Conservation (phyloP, 2,797 vertebrate species). For the Eulemur mongoz region DNA sequence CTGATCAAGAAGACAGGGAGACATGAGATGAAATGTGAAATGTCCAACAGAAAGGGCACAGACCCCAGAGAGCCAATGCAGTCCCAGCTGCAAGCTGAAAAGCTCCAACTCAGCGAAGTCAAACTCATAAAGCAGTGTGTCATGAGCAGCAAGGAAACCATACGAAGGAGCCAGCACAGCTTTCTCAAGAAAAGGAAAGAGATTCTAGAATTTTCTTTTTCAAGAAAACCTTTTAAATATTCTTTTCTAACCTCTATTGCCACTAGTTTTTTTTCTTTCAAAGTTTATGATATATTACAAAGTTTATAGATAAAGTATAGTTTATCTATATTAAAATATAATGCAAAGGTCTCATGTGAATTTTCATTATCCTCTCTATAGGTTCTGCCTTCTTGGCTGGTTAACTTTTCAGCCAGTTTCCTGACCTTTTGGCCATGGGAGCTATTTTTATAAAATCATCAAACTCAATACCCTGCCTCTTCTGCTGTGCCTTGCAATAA, state of each 20-base stretch:
- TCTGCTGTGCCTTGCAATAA: conserved; percentile 34
- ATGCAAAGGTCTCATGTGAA: background rate
- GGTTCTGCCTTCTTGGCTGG: background rate
- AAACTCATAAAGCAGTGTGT: background rate
- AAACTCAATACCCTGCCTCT: conserved; percentile 64
- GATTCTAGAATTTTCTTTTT: background rate
- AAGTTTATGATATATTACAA: background rate
- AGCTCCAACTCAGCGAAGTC: background rate
- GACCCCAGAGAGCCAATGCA: background rate
- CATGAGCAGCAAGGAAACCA: background rate
- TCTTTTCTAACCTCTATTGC: background rate
- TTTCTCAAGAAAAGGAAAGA: background rate
- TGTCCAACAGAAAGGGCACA: background rate
- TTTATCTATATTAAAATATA: background rate
- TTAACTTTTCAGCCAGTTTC: background rate
- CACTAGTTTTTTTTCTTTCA: background rate
- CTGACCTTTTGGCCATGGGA: background rate
- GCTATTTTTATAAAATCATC: conserved; percentile 67
- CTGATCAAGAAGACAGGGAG: background rate
- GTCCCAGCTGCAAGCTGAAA: background rate
- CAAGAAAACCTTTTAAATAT: background rate
- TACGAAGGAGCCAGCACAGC: fast-evolving
- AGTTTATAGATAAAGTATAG: background rate
- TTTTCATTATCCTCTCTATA: background rate
- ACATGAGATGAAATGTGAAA: background rate